Conservation (phyloP, 1,140 invertebrate species). For the Drosophila saltans region DNA sequence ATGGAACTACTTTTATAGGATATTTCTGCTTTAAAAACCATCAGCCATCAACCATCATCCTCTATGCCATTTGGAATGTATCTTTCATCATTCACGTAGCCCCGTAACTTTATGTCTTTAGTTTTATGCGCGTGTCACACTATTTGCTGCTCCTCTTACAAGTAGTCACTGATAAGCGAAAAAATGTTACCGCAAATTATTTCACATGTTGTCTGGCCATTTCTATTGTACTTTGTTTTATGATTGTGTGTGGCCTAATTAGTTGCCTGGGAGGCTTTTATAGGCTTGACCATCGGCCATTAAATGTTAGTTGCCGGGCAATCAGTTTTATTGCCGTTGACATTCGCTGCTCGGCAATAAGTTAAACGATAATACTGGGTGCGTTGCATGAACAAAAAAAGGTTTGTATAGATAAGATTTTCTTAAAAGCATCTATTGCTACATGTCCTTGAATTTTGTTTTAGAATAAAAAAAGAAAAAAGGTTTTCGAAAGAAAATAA, state of each 20-base stretch:
- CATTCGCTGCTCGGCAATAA: not conserved
- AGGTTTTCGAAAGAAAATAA: too few relatives aligned
- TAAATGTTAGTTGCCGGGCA: conserved; percentile 16
- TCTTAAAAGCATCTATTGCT: not conserved
- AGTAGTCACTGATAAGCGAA: conserved; percentile 39
- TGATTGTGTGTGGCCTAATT: conserved; percentile 5
- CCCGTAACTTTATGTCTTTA: conserved; percentile 41
- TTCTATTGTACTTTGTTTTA: conserved; percentile 13
- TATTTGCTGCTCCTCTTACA: conserved; percentile 5
- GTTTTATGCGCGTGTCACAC: conserved; percentile 48
- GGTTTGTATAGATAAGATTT: not conserved
- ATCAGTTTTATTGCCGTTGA: conserved; percentile 13
- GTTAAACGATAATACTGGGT: not conserved
- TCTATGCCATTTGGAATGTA: not conserved
- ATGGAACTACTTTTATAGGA: not conserved
- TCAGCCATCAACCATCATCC: too few relatives aligned
- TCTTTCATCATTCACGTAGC: conserved; percentile 6
- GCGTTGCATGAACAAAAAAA: not conserved
- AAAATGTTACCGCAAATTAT: conserved; percentile 46
- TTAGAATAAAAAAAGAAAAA: too few relatives aligned
- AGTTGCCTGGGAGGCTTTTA: conserved; percentile 5
- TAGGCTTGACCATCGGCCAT: conserved; percentile 16
- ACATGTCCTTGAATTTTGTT: not conserved
- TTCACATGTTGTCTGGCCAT: conserved; percentile 37
- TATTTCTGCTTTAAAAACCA: not conserved